Base-by-base conservation (phyloP, 2,888 invertebrate genomes). In the Tromatobia lineatoria region DNA sequence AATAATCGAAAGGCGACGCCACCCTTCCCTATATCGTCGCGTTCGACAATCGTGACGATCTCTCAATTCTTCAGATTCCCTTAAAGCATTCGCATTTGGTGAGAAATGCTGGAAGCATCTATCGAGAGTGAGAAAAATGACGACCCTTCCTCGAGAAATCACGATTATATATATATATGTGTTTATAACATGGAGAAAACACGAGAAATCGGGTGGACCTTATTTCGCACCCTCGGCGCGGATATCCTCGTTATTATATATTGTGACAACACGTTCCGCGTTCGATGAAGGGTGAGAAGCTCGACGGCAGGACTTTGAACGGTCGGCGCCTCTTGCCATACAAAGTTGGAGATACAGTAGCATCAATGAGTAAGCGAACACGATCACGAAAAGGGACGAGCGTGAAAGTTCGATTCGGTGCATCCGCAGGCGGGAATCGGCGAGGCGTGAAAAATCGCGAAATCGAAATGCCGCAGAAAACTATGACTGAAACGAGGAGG, bases 31-130 rank as follows among this genome's bases (percentile, higher is more conserved):
- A 79, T 66, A 64, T 71, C 75, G 45, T 25, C 66, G 50, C 52
- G 70, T 77, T 82, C 82, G 84, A 84, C 82, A 83, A 85, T 83
- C 84, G 87, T 82, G 86, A 81, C 88, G 87, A 91, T 91, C 88
- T 90, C 91, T 91, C 91, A 91, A 91, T 91, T 91, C 90, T 84
- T 86, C 89, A 90, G 91, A 90, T 91, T 89, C 87, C 90, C 88
- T 38, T 59, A 47, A 54, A 73, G 69, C 38, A 75, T 83, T 85
- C 71, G 67, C 73, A 75, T 66, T 81, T 77, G 77, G 74, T 23
- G 54, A 47, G 54, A 45, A 47, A 52, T 15, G 42, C 15, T 61
- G 52, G 47, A 73, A 18, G 57, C 29, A 38, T 61, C 57, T 52
- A 25, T 4, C 25, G 78, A 38, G 25, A 71, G 38, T n/a, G 50